Percentiles rank a stretch among this genome's conserved stretches.
These are phyloP conservation scores for Saimiri boliviensis DNA, from an alignment of 2,113 vertebrate species.

Conservation along the genomic window DNA sequence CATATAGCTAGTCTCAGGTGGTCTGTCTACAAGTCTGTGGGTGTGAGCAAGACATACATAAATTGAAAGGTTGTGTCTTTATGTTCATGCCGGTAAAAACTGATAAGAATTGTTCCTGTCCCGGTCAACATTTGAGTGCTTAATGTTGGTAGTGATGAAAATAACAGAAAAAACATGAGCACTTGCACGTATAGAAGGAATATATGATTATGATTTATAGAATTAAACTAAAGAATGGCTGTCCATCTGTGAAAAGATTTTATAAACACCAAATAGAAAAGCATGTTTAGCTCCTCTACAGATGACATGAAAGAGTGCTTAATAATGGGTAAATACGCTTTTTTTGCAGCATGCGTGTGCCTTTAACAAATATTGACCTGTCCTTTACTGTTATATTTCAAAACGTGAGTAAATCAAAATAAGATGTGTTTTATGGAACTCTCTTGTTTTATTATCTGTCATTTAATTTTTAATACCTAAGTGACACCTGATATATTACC, in stretches of 20 bases:
- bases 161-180: not conserved
- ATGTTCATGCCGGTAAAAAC: not conserved
- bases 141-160: not conserved
- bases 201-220: conserved; percentile 59
- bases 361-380: conserved; percentile 75
- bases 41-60: not conserved
- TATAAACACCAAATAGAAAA: conserved; percentile 23
- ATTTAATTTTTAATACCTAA: conserved; percentile 90
- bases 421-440: conserved; percentile 80
- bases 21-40: not conserved
- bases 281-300: not conserved
- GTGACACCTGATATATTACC: conserved; percentile 91
- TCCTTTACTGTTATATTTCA: conserved; percentile 76
- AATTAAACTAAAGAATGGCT: conserved; percentile 29
- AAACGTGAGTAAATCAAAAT: conserved; percentile 82
- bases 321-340: conserved; percentile 32
- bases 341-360: conserved; percentile 57
- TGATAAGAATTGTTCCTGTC: not conserved
- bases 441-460: conserved; percentile 88
- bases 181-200: not conserved
- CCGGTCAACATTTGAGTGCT: not conserved
- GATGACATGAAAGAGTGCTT: not conserved
- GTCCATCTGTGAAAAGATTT: conserved; percentile 46
- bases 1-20: not conserved
- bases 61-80: not conserved